Evolutionary conservation across 2,888 invertebrate genomes (phyloP), one percentile per base, ranked within the genome.

Genomic region (Hirtodrosophila histrioides): DNA sequence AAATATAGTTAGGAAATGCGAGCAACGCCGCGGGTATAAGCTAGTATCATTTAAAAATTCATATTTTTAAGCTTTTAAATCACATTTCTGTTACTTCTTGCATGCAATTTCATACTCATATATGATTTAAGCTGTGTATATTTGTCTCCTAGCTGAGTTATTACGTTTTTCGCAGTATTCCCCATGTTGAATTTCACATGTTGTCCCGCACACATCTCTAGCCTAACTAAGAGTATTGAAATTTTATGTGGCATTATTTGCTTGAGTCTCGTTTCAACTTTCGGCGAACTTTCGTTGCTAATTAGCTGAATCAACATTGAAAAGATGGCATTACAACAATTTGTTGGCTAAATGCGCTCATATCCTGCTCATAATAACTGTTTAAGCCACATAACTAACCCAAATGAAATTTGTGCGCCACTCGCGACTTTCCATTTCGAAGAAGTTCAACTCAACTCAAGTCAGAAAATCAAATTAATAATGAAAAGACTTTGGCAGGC

Each of bases 391-490:
- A 61, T 27, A 27, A 44, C 17, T 54, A 31, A 17, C 17, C 17
- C 17, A 17, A 57, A 69, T 24, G 31, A 11, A 69, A 66, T 61
- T 50, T 43, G 3, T 31, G 9, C 9, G 40, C 35, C 43, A 48
- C 27, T 35, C 33, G 41, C 44, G 41, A 72, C 73, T 74, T 74
- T 74, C 77, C 67, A 51, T 76, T 76, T 76, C 72, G 31, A 56
- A 48, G 31, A 56, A 48, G 24, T 35, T 39, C 31, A 71, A 40
- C 50, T 35, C 10, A 36, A 36, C 24, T 35, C 3, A 36, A 36
- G 17, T 35, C 3, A 12, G 54, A 71, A 82, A 75, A 64, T 64
- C 60, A 78, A 82, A 82, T 78, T 78, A 75, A 75, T 61, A 50
- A 40, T 23, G 29, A 40, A 46, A 51, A 39, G 60, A 67, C 44